Evolutionary conservation across 2,113 vertebrate species (phyloP).

Genomic region (Rynchops niger): DNA sequence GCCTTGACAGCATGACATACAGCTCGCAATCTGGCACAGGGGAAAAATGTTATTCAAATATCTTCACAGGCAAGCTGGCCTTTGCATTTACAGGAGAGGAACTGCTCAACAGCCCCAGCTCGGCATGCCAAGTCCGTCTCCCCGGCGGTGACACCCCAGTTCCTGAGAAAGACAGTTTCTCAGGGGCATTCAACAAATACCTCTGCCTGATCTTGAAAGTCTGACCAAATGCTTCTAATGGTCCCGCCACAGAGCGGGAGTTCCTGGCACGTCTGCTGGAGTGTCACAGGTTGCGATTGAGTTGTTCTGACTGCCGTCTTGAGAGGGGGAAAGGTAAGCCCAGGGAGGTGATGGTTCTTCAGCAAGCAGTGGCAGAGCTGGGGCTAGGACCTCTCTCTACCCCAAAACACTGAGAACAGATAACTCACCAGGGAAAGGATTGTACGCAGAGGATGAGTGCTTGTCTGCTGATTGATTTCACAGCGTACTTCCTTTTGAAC

Average conservation of each 20-base stretch:
- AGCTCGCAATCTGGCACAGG: slow-evolving; percentile 31
- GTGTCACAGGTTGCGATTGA: neutral
- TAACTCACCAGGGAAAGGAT: neutral
- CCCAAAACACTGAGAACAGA: neutral
- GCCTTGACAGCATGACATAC: slow-evolving; percentile 54
- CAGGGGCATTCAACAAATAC: neutral
- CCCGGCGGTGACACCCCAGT: neutral
- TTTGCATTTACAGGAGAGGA: neutral
- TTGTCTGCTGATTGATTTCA: neutral
- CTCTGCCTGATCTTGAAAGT: neutral
- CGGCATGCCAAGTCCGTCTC: neutral
- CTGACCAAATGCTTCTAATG: neutral
- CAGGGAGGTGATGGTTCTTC: neutral
- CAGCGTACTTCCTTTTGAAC: neutral
- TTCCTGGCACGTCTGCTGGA: neutral
- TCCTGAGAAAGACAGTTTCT: neutral
- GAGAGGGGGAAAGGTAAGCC: neutral
- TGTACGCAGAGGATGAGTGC: neutral
- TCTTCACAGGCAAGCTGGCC: neutral
- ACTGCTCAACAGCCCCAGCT: neutral
- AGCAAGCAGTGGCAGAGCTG: neutral
- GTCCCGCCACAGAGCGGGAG: neutral
- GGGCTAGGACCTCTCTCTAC: neutral
- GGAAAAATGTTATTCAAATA: slow-evolving; percentile 40
- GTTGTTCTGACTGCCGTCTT: neutral